phyloP scores from a whole-genome alignment of 2,113 vertebrate genomes.

The Crotalus viridis region DNA sequence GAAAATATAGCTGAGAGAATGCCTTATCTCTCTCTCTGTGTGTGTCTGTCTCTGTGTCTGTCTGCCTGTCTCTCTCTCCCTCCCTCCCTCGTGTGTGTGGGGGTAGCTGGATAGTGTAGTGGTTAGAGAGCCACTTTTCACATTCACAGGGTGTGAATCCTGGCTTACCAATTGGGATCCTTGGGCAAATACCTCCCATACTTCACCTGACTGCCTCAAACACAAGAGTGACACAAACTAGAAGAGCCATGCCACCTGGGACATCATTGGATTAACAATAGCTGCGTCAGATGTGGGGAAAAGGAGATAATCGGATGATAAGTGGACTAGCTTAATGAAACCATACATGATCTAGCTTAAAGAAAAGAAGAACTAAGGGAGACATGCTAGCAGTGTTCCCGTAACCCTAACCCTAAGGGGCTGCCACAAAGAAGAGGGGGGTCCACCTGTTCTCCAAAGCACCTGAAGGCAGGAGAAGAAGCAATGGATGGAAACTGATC shows the following conservation, averaged over 20 bases:
- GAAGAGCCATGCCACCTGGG: neutral
- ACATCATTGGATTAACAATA: neutral
- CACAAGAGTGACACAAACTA: neutral
- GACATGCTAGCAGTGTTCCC: too few relatives aligned
- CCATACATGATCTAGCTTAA: too few relatives aligned
- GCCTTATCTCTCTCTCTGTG: too few relatives aligned
- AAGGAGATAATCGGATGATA: neutral
- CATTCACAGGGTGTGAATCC: neutral
- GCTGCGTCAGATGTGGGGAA: neutral
- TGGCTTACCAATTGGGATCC: neutral
- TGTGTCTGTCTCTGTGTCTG: too few relatives aligned
- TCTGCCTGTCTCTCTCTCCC: neutral
- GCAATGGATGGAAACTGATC: too few relatives aligned
- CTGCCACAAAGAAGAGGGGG: too few relatives aligned
- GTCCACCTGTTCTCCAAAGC: too few relatives aligned
- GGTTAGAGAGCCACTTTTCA: neutral
- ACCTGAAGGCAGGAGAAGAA: too few relatives aligned
- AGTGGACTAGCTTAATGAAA: neutral
- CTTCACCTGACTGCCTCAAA: neutral
- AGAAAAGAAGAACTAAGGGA: too few relatives aligned
- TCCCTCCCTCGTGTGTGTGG: too few relatives aligned
- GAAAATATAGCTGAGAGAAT: neutral
- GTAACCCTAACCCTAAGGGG: too few relatives aligned
- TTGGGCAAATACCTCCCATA: neutral
- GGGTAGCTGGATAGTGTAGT: neutral